These are phyloP conservation scores for Caenorhabditis afra DNA, from an alignment of 2,888 invertebrate genomes.

Conservation along the genomic window DNA sequence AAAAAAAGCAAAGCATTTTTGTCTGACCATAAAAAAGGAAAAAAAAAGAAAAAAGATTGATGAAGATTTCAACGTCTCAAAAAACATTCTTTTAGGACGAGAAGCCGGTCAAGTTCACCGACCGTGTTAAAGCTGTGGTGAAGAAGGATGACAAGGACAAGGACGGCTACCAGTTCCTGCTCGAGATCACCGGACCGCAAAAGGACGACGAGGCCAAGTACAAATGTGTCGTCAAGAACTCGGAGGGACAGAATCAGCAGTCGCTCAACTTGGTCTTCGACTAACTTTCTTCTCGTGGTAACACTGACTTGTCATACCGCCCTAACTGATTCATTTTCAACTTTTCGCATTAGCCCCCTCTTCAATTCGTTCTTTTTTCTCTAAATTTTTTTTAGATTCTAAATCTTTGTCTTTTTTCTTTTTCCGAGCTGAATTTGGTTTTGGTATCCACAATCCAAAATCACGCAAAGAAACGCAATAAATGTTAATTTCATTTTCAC, in stretches of 20 bases:
- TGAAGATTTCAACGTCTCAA: slow-evolving; percentile 31
- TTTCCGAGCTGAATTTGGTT: neutral
- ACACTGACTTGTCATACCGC: slow-evolving; percentile 7
- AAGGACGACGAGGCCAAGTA: slow-evolving; percentile 80
- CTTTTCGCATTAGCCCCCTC: neutral
- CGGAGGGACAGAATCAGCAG: slow-evolving; percentile 80
- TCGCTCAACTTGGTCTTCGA: slow-evolving; percentile 80
- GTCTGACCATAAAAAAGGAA: no score
- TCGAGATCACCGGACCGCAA: slow-evolving; percentile 78
- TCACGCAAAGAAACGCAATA: neutral
- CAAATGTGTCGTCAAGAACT: slow-evolving; percentile 79
- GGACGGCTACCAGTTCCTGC: slow-evolving; percentile 76
- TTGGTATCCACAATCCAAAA: neutral
- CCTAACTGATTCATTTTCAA: neutral
- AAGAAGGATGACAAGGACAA: slow-evolving; percentile 80
- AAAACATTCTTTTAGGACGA: slow-evolving; percentile 76
- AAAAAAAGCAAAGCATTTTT: neutral
- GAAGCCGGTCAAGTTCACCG: slow-evolving; percentile 77
- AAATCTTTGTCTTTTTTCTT: slow-evolving; percentile 8
- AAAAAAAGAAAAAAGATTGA: slow-evolving; percentile 22
- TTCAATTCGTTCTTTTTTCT: neutral
- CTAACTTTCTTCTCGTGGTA: slow-evolving; percentile 47
- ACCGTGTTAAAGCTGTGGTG: slow-evolving; percentile 78
- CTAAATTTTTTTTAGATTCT: slow-evolving; percentile 1
- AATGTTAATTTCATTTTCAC: no score